Base-by-base conservation (phyloP, 2,888 invertebrate species). In the Lacanobia oleracea region DNA sequence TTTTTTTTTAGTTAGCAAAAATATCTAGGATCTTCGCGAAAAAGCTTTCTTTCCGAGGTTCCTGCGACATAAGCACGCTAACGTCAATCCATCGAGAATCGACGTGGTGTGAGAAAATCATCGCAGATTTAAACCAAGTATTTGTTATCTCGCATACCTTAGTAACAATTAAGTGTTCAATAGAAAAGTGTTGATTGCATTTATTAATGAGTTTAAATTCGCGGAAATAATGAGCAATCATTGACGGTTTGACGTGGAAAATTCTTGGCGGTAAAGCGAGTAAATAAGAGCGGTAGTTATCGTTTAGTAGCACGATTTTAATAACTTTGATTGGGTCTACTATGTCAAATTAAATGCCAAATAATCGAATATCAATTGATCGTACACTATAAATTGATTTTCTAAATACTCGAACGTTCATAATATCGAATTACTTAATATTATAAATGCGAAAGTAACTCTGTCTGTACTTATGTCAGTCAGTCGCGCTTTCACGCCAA, bases 71-170 rank as follows among this genome's bases (percentile, higher is more conserved):
- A 40, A 0, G 18, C 81, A 83, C 50, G 3, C 27, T 33, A 85
- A 87, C 59, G 85, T 86, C 87, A 88, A 88, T 88, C 87, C 86
- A 87, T 85, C 81, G 37, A 72, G 77, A 75, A 71, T 71, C 69
- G 48, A 61, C 69, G 68, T 63, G 68, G 72, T 82, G 67, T 85
- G 82, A 81, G 84, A 84, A 85, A 77, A 78, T 71, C 9, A 62
- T 77, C 63, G 71, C 27, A 71, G 71, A 83, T 83, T 81, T 79
- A 51, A 71, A 16, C 37, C 16, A 59, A 16, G 21, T 56, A 51
- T 77, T 72, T 62, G 43, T 56, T 53, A 67, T 51, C 50, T 51
- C 51, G 56, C 75, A 60, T 48, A 48, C 33, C 51, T 18, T 48
- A 37, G 40, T 67, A 56, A 33, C 14, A 72, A 69, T 68, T 57